Evolutionary conservation across 2,113 vertebrate species (phyloP), one percentile per base, ranked within the genome.

Genomic region (Thunnus thynnus): DNA sequence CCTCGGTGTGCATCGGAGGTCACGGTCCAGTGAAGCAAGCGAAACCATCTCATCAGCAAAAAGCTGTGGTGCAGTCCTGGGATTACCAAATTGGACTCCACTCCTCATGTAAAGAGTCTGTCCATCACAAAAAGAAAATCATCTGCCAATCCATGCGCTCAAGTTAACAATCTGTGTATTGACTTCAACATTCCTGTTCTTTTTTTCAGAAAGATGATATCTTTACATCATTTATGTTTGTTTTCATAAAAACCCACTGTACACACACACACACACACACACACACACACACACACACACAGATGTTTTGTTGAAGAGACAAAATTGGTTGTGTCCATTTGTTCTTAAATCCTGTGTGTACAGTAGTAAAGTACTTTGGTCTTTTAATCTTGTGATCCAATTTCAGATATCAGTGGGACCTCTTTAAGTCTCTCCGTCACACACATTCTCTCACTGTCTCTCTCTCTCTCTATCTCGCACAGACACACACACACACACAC

Each of bases 1-100:
- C 56, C 78, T 13, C 30, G 56, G 66, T 78, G 62, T 56, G 60
- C 11, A 1, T 69, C 63, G 11, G 73, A 74, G 76, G 79, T 78
- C 65, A 64, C 27, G 17, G 80, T 32, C 62, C 77, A 84, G 32
- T 84, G 80, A 81, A 86, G 74, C 77, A 72, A 81, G 65, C 68
- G 46, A 88, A 81, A 76, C 27, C 66, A 65, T 50, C 30, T 80
- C 73, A 83, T 90, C 85, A 86, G 88, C 71, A 55, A 60, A 83
- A 85, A 62, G 36, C 73, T 67, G n/a, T 68, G 57, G 72, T 65
- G 48, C 12, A 1, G 56, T 79, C 30, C 41, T 10, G 52, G 70
- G 83, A 69, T 84, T 73, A 83, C 71, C 32, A 66, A 76, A 73
- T 60, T 72, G 67, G 72, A 60, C 48, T 80, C 48, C 20, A 50